These are phyloP conservation scores for Pseudorhombus dupliciocellatus DNA, from an alignment of 2,113 vertebrate genomes.

Conservation along the genomic window DNA sequence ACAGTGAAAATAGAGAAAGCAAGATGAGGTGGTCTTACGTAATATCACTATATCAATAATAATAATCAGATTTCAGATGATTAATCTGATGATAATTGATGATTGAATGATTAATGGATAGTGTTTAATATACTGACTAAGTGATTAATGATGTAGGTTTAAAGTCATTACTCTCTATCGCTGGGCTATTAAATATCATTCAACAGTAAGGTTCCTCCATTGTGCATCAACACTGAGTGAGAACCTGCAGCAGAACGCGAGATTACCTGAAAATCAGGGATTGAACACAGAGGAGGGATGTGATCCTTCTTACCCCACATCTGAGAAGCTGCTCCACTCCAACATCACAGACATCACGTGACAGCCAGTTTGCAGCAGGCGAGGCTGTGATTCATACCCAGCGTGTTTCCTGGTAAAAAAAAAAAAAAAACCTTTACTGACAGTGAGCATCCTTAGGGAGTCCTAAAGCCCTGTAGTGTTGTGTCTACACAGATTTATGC, in stretches of 20 bases:
- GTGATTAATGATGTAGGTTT: not conserved
- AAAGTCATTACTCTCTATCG: no score
- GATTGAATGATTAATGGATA: not conserved
- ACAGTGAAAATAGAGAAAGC: no score
- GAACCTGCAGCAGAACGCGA: constrained; percentile 1
- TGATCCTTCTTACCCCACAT: not conserved
- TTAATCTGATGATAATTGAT: not conserved
- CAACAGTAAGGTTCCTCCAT: no score
- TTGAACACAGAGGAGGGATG: not conserved
- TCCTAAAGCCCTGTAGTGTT: constrained; percentile 1
- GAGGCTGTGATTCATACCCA: not conserved
- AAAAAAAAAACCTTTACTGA: not conserved
- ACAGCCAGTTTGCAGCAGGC: not conserved
- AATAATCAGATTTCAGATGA: not conserved
- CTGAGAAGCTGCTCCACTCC: not conserved
- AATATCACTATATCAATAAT: not conserved
- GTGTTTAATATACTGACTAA: not conserved
- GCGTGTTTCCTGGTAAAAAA: not conserved
- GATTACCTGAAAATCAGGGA: not conserved
- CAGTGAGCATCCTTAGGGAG: constrained; percentile 14
- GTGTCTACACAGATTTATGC: constrained; percentile 3
- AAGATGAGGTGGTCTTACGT: not conserved
- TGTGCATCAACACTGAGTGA: no score
- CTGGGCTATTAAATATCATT: no score
- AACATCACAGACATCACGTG: constrained; percentile 4